phyloP scores from a whole-genome alignment of 2,113 vertebrate genomes.

The Nicator chloris region DNA sequence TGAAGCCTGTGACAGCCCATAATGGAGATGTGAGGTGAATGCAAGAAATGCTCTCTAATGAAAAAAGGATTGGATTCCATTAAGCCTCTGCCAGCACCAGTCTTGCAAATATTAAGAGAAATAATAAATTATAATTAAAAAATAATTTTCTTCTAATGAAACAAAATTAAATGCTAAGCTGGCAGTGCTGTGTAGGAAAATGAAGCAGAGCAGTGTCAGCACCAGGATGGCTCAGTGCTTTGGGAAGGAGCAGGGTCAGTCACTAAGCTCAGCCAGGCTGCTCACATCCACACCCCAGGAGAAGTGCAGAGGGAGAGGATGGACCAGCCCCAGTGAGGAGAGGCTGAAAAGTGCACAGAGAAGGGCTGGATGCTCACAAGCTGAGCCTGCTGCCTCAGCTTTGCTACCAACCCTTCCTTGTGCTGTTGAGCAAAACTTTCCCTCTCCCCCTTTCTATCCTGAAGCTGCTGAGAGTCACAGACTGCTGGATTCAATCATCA shows the following conservation, averaged over 20 bases:
- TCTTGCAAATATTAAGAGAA: conserved; percentile 41
- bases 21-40: conserved; percentile 31
- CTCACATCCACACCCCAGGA: not conserved
- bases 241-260: not conserved
- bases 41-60: not conserved
- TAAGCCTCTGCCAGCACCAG: conserved; percentile 1
- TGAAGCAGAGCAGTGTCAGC: not conserved
- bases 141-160: conserved; percentile 33
- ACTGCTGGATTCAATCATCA: not conserved
- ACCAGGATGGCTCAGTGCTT: not conserved
- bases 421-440: not conserved
- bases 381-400: not conserved
- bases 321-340: not conserved
- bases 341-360: not conserved
- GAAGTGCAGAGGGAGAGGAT: not conserved
- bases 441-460: fast-evolving
- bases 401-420: not conserved
- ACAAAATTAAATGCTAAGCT: not conserved
- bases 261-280: not conserved
- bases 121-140: conserved; percentile 58
- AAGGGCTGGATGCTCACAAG: not conserved
- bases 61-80: not conserved
- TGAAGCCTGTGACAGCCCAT: not conserved
- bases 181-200: not conserved
- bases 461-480: not conserved